A percentile compares a stretch with the other conserved stretches of the same genome.
Conservation (phyloP, 2,888 invertebrate genomes). For the Theretra japonica region DNA sequence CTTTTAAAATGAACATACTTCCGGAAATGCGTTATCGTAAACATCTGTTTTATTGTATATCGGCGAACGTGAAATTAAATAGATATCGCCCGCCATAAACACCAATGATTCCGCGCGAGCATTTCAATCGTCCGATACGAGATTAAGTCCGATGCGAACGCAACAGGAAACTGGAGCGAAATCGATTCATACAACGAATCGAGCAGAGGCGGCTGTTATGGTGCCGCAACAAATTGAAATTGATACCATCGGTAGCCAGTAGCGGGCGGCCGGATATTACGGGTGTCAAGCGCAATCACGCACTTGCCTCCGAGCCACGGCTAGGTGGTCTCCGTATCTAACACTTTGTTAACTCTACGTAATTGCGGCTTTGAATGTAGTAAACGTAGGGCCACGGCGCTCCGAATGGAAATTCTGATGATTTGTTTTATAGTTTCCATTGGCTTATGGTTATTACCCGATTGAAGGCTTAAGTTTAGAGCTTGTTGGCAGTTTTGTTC, state of each 20-base stretch:
- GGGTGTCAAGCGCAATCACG: constrained; percentile 82
- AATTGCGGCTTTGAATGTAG: constrained; percentile 43
- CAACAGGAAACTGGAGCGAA: constrained; percentile 80
- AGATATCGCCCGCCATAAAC: constrained; percentile 59
- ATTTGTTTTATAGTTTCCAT: constrained; percentile 6
- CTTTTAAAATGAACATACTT: constrained; percentile 25
- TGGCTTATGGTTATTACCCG: neutral
- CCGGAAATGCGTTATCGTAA: constrained; percentile 44
- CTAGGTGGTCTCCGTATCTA: constrained; percentile 54
- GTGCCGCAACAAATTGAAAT: constrained; percentile 83
- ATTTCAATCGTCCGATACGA: constrained; percentile 71
- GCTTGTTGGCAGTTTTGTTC: neutral
- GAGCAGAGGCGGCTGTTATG: constrained; percentile 75
- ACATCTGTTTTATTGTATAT: constrained; percentile 57
- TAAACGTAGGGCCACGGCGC: constrained; percentile 1
- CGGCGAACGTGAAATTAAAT: constrained; percentile 61
- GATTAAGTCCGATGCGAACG: constrained; percentile 77
- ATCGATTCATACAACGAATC: constrained; percentile 80
- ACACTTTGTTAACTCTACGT: constrained; percentile 50
- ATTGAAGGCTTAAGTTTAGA: neutral
- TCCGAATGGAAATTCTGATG: constrained; percentile 1
- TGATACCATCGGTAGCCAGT: constrained; percentile 82
- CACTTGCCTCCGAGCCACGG: constrained; percentile 59
- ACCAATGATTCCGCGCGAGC: constrained; percentile 59
- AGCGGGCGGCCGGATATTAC: constrained; percentile 79